Base-by-base conservation (phyloP, 2,113 vertebrate genomes). In the Ictidomys tridecemlineatus region DNA sequence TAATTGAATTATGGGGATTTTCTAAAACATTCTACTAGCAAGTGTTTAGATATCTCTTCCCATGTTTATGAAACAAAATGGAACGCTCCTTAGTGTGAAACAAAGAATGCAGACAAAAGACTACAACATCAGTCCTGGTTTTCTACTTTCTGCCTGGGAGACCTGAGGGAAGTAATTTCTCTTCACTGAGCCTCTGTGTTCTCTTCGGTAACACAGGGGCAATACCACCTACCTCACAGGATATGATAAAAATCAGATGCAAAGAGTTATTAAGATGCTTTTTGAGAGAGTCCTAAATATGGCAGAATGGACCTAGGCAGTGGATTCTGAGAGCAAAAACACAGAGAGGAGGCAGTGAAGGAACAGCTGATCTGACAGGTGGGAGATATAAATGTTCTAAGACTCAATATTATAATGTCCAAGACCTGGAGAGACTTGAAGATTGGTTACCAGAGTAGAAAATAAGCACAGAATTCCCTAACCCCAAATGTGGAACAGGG, bases 51-150 rank as follows among this genome's bases (percentile, higher is more conserved):
- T 18, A 51, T 56, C 5, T 82, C 14, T n/a, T 58, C 58, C 8
- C 10, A 53, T 20, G 22, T 82, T 83, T 4, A 18, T 79, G 42
- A 8, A 12, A 82, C 30, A 91, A 13, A 13, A 93, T 0, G 2
- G 79, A 51, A 7, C 12, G 51, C 20, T 88, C 67, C 63, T 83
- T 32, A 65, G 6, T 53, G 26, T 51, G 28, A 58, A 92, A 39
- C 67, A 82, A 94, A 89, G 6, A 83, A 76, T 80, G 28, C 24
- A 91, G 18, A 85, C 28, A 91, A 92, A 92, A 93, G 24, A 51
- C 0, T 37, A 20, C 30, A 87, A 85, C 9, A 83, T 73, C 22
- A 63, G 22, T 34, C n/a, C 37, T 86, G 51, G 18, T 90, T 91
- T 95, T 85, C 58, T 26, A 87, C 37, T 76, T 95, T 72, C 10